Evolutionary conservation across 2,888 invertebrate genomes (phyloP).

Genomic region (Phania funesta): DNA sequence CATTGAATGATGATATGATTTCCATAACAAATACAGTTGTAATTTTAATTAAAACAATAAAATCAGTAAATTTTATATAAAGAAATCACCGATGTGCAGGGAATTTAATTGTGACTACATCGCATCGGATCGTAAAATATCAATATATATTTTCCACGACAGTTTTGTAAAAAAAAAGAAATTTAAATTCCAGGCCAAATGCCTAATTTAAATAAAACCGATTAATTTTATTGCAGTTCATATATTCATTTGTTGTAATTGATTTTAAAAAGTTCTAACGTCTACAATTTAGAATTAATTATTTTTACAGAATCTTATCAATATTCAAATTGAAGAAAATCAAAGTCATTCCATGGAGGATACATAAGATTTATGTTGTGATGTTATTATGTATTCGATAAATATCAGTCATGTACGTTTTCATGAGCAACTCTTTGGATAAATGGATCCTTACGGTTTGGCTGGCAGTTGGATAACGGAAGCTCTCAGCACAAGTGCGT

Average conservation of each 20-base stretch:
- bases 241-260: neutral
- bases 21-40: too few relatives aligned
- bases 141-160: too few relatives aligned
- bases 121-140: too few relatives aligned
- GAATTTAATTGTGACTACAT: too few relatives aligned
- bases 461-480: constrained; percentile 89
- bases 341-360: constrained; percentile 74
- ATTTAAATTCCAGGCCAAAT: too few relatives aligned
- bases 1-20: too few relatives aligned
- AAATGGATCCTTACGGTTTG: constrained; percentile 87
- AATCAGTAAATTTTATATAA: too few relatives aligned
- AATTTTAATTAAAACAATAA: too few relatives aligned
- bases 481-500: constrained; percentile 91
- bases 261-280: neutral
- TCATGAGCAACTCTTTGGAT: constrained; percentile 90
- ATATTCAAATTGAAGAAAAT: constrained; percentile 79
- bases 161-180: too few relatives aligned
- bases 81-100: too few relatives aligned
- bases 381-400: constrained; percentile 86
- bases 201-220: too few relatives aligned
- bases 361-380: constrained; percentile 83
- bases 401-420: constrained; percentile 89
- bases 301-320: constrained; percentile 78
- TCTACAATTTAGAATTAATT: neutral
- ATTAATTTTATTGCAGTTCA: too few relatives aligned